Percentiles rank a stretch among this genome's conserved stretches.
These are phyloP conservation scores for Cryptocephalus primarius DNA, from an alignment of 2,888 invertebrate species.

Conservation along the genomic window DNA sequence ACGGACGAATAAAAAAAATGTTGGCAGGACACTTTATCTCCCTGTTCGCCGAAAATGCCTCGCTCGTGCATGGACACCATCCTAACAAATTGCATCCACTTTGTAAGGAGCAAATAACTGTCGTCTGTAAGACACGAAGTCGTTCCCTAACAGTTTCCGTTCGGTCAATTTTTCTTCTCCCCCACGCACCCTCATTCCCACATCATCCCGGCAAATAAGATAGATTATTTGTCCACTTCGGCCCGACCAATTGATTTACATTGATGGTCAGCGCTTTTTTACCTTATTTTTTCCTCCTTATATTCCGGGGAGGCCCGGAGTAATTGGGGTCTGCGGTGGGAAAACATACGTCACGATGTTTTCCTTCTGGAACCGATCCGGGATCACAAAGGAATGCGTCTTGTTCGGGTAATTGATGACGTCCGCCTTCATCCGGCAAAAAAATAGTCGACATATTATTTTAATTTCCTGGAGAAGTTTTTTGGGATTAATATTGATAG, in stretches of 20 bases:
- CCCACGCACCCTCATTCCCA: conserved; percentile 32
- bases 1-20: too few relatives aligned
- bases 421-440: too few relatives aligned
- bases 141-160: conserved; percentile 14
- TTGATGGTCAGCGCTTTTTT: conserved; percentile 27
- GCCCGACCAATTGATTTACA: conserved; percentile 36
- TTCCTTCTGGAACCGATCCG: too few relatives aligned
- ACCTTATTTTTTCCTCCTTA: conserved; percentile 8
- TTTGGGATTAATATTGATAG: too few relatives aligned
- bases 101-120: conserved; percentile 9
- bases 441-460: too few relatives aligned
- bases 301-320: background rate
- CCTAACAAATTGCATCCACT: conserved; percentile 3
- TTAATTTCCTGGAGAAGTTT: too few relatives aligned
- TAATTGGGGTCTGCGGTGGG: too few relatives aligned
- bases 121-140: conserved; percentile 11
- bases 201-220: conserved; percentile 36
- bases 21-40: too few relatives aligned
- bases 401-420: too few relatives aligned
- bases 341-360: too few relatives aligned
- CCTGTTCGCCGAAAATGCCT: too few relatives aligned
- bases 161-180: conserved; percentile 29
- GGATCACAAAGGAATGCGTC: too few relatives aligned
- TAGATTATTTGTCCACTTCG: conserved; percentile 36
- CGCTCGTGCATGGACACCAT: background rate